Evolutionary conservation across 2,797 vertebrate species (phyloP).

Genomic region (Chromobotia macracanthus): DNA sequence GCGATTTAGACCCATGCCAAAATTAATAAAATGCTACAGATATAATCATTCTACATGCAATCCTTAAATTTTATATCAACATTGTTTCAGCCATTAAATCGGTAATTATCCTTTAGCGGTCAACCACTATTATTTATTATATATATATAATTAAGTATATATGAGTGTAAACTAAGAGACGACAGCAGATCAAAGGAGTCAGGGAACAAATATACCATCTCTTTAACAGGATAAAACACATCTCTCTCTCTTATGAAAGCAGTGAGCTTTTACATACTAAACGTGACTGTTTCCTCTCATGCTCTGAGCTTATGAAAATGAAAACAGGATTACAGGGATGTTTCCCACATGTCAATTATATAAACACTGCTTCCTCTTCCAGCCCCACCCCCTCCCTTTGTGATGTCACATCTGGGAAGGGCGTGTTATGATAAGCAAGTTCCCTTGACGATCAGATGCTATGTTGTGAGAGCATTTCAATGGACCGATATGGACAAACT

Average conservation of each 20-base stretch:
- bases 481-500: conserved; percentile 24
- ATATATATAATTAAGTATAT: too few relatives aligned
- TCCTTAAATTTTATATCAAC: too few relatives aligned
- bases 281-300: not conserved
- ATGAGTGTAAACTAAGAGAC: too few relatives aligned
- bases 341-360: conserved; percentile 68
- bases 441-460: conserved; percentile 45
- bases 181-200: too few relatives aligned
- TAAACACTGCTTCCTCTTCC: conserved; percentile 63
- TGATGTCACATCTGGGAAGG: conserved; percentile 37
- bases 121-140: too few relatives aligned
- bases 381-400: not conserved
- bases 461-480: conserved; percentile 32
- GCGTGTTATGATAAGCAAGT: conserved; percentile 42
- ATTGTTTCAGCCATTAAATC: too few relatives aligned
- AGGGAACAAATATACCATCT: too few relatives aligned
- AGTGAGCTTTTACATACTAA: not conserved
- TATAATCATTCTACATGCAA: too few relatives aligned
- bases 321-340: conserved; percentile 28
- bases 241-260: not conserved
- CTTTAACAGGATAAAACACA: not conserved
- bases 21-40: too few relatives aligned
- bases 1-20: too few relatives aligned
- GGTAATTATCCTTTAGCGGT: too few relatives aligned
- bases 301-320: conserved; percentile 12